Evolutionary conservation across 2,113 vertebrate genomes (phyloP), one percentile per base, ranked within the genome.

Genomic region (Podarcis cretensis): DNA sequence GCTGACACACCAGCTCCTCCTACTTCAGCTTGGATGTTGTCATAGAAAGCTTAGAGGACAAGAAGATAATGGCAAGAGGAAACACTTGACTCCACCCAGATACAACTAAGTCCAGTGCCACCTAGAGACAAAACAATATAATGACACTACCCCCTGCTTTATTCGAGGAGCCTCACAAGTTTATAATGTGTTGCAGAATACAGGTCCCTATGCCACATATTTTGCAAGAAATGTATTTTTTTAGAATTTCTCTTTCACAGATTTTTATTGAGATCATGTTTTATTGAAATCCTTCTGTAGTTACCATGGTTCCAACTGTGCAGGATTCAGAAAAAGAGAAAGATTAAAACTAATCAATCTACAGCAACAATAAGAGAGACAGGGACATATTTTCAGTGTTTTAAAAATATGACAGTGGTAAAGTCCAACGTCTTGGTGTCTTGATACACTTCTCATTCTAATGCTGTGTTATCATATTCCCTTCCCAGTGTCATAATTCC

Each of bases 141-240:
- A n/a, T 71, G 25, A 30, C 69, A 30, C 69, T 71, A 71, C 9
- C 30, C 8, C 3, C 3, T 54, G 48, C 48, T 54, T 54, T 54
- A 54, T 54, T 54, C 2, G 9, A 54, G 48, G 48, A 54, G 48
- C 48, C 48, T 54, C 9, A 54, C 48, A 54, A 12, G 48, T 54
- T 54, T 54, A 54, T 54, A 20, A 48, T 12, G 32, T 23, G 13
- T 35, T 40, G 13, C 35, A 37, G 88, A 87, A 92, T 85, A 57
- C 68, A 81, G 89, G 37, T 83, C 4, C 35, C 32, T 21, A 18
- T 12, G 35, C 23, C 54, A 85, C 81, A 87, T 87, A 89, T 90
- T 92, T 91, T 89, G 89, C 74, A 85, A 40, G 3, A 89, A 92
- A 89, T 92, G 20, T 92, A 10, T 91, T 91, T 43, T 79, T 92